phyloP scores from a whole-genome alignment of 2,113 vertebrate species.

The Myrmophylax atrothorax region DNA sequence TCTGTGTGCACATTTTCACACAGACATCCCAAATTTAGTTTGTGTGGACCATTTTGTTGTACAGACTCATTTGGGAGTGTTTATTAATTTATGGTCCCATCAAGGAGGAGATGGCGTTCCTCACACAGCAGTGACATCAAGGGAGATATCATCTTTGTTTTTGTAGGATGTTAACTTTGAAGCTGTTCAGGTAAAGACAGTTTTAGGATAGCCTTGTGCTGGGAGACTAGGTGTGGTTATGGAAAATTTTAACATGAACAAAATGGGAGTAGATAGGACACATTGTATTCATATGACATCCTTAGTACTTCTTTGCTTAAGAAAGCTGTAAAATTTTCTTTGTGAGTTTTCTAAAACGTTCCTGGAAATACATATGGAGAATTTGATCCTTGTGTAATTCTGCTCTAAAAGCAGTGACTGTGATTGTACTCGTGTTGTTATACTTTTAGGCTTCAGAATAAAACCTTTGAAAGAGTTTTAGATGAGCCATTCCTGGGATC shows the following conservation, averaged over 20 bases:
- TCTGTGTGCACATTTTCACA: neutral
- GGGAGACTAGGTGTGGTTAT: neutral
- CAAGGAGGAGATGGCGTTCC: neutral
- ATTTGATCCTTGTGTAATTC: neutral
- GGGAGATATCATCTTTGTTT: neutral
- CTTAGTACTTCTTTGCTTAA: neutral
- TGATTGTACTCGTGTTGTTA: neutral
- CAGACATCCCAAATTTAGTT: neutral
- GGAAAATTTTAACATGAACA: neutral
- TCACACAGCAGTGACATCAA: neutral
- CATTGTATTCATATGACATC: neutral
- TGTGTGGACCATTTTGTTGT: neutral
- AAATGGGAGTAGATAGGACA: neutral
- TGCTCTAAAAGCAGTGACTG: neutral
- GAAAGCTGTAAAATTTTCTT: neutral
- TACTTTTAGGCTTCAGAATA: neutral
- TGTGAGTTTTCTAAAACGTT: neutral
- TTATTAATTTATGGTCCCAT: neutral
- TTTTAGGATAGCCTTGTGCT: neutral
- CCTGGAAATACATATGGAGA: neutral
- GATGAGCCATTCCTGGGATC: accelerated
- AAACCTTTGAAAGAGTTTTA: neutral
- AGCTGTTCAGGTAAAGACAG: neutral
- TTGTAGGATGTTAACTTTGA: neutral
- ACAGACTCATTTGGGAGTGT: neutral